These are phyloP conservation scores for Podotricha telesiphe DNA, from an alignment of 2,888 invertebrate genomes.

Conservation along the genomic window DNA sequence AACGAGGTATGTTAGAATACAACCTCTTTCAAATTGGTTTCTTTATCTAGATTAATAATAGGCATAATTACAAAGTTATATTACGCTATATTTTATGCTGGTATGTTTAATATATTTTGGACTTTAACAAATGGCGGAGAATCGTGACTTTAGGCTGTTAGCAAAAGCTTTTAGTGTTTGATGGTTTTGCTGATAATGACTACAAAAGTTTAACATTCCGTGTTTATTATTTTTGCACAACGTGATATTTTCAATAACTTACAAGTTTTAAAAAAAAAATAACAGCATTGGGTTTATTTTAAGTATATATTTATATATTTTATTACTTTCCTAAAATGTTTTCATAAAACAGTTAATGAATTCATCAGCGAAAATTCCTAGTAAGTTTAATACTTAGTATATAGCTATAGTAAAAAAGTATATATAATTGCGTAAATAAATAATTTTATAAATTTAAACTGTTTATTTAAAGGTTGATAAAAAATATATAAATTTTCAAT, in stretches of 20 bases:
- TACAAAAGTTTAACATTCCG: conserved; percentile 28
- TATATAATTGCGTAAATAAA: too few relatives aligned
- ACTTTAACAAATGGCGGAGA: conserved; percentile 38
- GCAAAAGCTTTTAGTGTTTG: conserved; percentile 34
- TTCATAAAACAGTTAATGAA: too few relatives aligned
- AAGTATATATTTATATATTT: background rate
- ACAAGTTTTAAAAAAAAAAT: background rate
- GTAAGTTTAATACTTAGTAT: too few relatives aligned
- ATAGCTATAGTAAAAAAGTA: too few relatives aligned
- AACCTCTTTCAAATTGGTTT: conserved; percentile 34
- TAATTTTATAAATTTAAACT: background rate
- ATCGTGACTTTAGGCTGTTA: conserved; percentile 46
- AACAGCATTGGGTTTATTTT: background rate
- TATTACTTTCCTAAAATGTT: too few relatives aligned
- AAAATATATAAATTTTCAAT: background rate
- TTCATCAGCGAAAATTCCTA: too few relatives aligned
- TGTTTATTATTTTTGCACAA: conserved; percentile 37
- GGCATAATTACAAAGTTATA: conserved; percentile 40
- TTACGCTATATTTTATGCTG: conserved; percentile 32
- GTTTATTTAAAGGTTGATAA: background rate
- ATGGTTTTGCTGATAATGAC: conserved; percentile 35
- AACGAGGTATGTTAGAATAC: conserved; percentile 12
- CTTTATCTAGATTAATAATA: conserved; percentile 39
- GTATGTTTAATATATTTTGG: conserved; percentile 44
- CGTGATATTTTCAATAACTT: conserved; percentile 13